Evolutionary conservation across 2,113 vertebrate species (phyloP).

Genomic region (Hemibagrus wyckioides): DNA sequence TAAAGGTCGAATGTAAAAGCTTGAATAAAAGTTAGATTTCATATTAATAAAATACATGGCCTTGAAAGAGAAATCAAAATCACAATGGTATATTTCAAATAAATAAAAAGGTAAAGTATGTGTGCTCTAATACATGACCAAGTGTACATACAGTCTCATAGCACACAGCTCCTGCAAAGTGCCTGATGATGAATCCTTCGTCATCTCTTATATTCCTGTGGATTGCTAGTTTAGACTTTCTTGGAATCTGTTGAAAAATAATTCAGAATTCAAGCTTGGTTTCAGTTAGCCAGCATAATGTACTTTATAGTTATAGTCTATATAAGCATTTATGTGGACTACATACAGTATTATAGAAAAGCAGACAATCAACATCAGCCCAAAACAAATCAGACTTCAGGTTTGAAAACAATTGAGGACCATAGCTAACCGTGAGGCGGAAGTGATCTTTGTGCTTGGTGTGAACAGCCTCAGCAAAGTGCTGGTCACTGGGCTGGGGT

Average conservation of each 20-base stretch:
- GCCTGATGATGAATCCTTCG: conserved; percentile 94
- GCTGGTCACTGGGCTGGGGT: conserved; percentile 93
- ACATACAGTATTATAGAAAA: not conserved
- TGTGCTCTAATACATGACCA: not conserved
- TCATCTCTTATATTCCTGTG: conserved; percentile 96
- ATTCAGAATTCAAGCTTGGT: not conserved
- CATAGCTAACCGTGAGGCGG: conserved; percentile 85
- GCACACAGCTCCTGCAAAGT: conserved; percentile 97
- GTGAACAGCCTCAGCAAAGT: conserved; percentile 89
- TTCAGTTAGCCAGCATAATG: not conserved
- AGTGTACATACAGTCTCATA: conserved; percentile 89
- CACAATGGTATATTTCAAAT: not conserved
- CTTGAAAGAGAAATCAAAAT: not conserved
- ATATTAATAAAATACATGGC: not conserved
- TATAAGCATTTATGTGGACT: not conserved
- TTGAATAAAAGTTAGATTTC: not conserved
- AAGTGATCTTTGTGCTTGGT: conserved; percentile 97
- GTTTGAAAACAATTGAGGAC: not conserved
- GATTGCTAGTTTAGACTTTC: conserved; percentile 93
- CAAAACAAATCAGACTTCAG: not conserved
- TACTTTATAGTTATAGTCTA: not conserved
- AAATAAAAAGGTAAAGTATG: not conserved
- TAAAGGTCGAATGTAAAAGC: not conserved
- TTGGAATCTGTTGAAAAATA: conserved; percentile 81
- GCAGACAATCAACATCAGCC: not conserved